Evolutionary conservation across 2,888 invertebrate genomes (phyloP).

Genomic region (Cerastoderma edule): DNA sequence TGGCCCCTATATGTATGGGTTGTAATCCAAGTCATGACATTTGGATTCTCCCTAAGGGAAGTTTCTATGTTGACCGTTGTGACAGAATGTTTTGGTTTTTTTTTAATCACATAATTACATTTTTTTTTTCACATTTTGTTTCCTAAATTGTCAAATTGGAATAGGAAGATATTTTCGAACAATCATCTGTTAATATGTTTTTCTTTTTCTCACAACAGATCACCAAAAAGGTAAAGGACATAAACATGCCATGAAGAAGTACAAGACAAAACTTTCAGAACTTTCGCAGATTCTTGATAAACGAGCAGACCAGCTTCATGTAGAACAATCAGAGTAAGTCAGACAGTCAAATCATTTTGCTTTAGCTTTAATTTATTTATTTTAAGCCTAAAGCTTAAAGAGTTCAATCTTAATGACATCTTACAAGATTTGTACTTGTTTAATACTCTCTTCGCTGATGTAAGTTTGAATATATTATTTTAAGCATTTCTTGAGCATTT

Average conservation of each 20-base stretch:
- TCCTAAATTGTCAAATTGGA: neutral
- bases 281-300: neutral
- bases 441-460: no score
- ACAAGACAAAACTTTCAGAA: constrained; percentile 7
- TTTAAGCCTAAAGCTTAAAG: no score
- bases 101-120: neutral
- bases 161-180: neutral
- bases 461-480: no score
- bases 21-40: neutral
- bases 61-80: neutral
- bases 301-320: constrained; percentile 4
- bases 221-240: constrained; percentile 8
- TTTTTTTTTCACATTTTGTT: neutral
- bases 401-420: no score
- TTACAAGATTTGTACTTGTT: no score
- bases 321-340: constrained; percentile 6
- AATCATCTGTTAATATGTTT: neutral
- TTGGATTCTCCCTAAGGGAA: neutral
- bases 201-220: neutral
- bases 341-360: no score
- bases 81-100: neutral
- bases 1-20: no score
- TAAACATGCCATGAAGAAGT: neutral
- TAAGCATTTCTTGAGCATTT: no score
- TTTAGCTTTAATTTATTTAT: no score